Evolutionary conservation across 2,888 invertebrate species (phyloP).

Genomic region (Caenorhabditis panamensis): DNA sequence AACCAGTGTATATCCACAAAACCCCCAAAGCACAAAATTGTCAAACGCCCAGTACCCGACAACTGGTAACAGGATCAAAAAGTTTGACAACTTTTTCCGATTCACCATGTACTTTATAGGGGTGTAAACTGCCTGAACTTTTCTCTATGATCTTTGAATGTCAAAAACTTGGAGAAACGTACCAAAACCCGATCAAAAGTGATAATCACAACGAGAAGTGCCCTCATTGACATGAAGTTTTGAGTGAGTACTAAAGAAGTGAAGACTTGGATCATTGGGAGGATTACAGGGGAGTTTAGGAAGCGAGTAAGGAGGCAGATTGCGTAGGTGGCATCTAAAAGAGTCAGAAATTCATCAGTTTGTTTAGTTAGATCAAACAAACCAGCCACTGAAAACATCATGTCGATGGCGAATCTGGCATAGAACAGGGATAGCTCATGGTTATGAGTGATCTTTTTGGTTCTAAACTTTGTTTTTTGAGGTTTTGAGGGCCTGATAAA

Average conservation of each 20-base stretch:
- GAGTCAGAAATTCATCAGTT: too few species aligned
- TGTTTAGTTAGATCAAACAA: too few species aligned
- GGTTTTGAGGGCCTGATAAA: too few species aligned
- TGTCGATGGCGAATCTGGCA: slow-evolving; percentile 3
- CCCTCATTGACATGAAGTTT: not conserved
- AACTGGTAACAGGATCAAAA: not conserved
- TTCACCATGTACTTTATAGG: not conserved
- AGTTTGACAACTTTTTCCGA: not conserved
- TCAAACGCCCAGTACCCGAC: too few species aligned
- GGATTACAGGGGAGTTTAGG: not conserved
- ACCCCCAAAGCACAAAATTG: too few species aligned
- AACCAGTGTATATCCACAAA: too few species aligned
- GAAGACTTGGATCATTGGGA: not conserved
- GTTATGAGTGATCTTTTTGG: not conserved
- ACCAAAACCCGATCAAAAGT: not conserved
- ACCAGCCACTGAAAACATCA: too few species aligned
- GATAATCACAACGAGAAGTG: not conserved
- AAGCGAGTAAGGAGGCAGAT: too few species aligned
- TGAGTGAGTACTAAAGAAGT: not conserved
- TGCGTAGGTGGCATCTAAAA: too few species aligned
- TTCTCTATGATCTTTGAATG: too few species aligned
- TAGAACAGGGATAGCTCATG: not conserved
- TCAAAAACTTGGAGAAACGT: too few species aligned
- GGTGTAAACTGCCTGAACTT: not conserved
- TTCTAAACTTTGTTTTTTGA: not conserved